These are phyloP conservation scores for Crypturellus undulatus DNA, from an alignment of 2,113 vertebrate genomes.

Conservation along the genomic window DNA sequence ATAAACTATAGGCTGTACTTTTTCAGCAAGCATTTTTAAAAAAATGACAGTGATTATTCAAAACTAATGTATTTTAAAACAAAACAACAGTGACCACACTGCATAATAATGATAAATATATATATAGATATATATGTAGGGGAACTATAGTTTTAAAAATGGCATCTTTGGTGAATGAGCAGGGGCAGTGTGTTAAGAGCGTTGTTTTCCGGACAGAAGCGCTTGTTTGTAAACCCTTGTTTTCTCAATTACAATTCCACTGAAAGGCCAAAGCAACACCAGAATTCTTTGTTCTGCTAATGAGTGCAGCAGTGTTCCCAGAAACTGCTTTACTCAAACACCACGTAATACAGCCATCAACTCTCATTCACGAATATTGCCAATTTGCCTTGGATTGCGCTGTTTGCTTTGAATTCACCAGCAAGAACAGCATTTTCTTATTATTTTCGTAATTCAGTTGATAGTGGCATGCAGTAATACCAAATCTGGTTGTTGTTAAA, in stretches of 20 bases:
- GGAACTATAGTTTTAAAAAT: neutral
- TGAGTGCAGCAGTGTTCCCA: slow-evolving; percentile 62
- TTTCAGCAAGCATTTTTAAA: neutral
- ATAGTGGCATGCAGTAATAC: neutral
- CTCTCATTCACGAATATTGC: slow-evolving; percentile 19
- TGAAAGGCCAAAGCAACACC: slow-evolving; percentile 59
- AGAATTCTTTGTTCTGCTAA: slow-evolving; percentile 54
- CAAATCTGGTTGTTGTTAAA: neutral
- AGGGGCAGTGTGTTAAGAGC: neutral
- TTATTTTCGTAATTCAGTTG: neutral
- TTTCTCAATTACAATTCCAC: slow-evolving; percentile 68
- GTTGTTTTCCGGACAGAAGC: slow-evolving; percentile 42
- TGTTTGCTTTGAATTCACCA: neutral
- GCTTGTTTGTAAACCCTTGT: slow-evolving; percentile 49
- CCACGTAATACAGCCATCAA: slow-evolving; percentile 49
- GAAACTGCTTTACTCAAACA: slow-evolving; percentile 52
- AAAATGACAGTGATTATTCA: neutral
- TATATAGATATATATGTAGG: neutral
- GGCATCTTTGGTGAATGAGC: slow-evolving; percentile 14
- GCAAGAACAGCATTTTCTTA: slow-evolving; percentile 35
- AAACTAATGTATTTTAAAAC: neutral
- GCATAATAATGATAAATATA: neutral
- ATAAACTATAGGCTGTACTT: neutral
- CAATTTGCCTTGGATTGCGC: neutral
- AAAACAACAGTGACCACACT: neutral